Conservation (phyloP, 2,888 invertebrate species). For the Ormyrus rosae region DNA sequence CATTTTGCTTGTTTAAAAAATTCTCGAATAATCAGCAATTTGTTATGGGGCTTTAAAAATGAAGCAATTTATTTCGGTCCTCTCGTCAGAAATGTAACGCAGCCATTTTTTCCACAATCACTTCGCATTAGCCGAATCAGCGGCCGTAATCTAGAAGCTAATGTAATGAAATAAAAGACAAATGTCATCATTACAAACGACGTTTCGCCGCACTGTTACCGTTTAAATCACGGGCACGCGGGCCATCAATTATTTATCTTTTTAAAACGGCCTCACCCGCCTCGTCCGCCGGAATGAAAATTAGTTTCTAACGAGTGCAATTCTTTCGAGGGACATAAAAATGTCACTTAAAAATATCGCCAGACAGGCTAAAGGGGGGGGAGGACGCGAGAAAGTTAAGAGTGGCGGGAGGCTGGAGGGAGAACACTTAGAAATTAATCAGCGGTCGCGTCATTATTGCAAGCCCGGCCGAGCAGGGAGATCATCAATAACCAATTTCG, state of each 20-base stretch:
- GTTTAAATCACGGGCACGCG: too few relatives aligned
- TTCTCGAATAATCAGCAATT: too few relatives aligned
- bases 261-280: background rate
- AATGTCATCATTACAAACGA: too few relatives aligned
- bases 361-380: background rate
- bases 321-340: constrained; percentile 14
- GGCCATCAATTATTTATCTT: constrained; percentile 1
- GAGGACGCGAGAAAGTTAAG: background rate
- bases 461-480: constrained; percentile 64
- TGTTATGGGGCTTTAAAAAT: too few relatives aligned
- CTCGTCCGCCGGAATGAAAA: background rate
- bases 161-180: too few relatives aligned
- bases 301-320: constrained; percentile 14
- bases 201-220: too few relatives aligned
- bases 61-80: too few relatives aligned
- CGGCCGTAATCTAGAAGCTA: too few relatives aligned
- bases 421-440: constrained; percentile 52
- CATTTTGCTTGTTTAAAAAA: too few relatives aligned
- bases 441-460: constrained; percentile 58
- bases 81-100: too few relatives aligned
- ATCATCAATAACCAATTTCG: constrained; percentile 73
- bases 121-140: too few relatives aligned
- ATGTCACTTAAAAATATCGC: constrained; percentile 1
- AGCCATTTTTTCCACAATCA: too few relatives aligned
- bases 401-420: background rate